Evolutionary conservation across 2,113 vertebrate species (phyloP).

Genomic region (Danio rerio): DNA sequence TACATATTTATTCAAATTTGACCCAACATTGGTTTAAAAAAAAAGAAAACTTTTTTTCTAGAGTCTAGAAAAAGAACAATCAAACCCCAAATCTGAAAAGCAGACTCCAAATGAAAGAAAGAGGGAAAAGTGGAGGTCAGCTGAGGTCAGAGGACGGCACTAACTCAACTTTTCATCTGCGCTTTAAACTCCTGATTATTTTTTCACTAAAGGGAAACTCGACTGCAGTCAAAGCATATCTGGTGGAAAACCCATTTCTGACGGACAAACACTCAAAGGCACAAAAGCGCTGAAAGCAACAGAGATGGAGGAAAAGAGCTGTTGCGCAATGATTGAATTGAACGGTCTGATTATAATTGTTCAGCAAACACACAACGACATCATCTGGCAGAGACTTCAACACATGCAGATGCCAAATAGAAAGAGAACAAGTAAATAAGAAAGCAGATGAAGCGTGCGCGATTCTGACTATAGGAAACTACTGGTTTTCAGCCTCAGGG

Average conservation of each 20-base stretch:
- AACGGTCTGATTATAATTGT: constrained; percentile 21
- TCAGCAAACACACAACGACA: not conserved
- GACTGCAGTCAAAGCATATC: constrained; percentile 1
- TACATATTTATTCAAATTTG: too few relatives aligned
- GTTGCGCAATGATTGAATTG: constrained; percentile 1
- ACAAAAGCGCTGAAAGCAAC: constrained; percentile 5
- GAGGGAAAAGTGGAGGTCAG: constrained; percentile 17
- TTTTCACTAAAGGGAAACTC: constrained; percentile 20
- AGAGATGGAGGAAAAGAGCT: not conserved
- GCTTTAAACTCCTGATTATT: not conserved
- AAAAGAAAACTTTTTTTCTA: too few relatives aligned
- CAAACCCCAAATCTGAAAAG: not conserved
- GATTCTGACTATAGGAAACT: not conserved
- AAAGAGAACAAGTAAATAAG: not conserved
- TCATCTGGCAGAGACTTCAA: not conserved
- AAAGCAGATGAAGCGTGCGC: not conserved
- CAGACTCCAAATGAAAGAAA: not conserved
- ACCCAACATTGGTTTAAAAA: too few relatives aligned
- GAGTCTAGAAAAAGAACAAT: not conserved
- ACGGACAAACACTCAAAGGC: not conserved
- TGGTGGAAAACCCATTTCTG: constrained; percentile 38
- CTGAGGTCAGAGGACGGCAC: constrained; percentile 15
- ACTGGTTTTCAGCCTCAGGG: not conserved
- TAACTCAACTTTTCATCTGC: constrained; percentile 7
- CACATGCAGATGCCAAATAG: not conserved